Conservation (phyloP, 2,888 invertebrate species). For the Eilema griseolum region DNA sequence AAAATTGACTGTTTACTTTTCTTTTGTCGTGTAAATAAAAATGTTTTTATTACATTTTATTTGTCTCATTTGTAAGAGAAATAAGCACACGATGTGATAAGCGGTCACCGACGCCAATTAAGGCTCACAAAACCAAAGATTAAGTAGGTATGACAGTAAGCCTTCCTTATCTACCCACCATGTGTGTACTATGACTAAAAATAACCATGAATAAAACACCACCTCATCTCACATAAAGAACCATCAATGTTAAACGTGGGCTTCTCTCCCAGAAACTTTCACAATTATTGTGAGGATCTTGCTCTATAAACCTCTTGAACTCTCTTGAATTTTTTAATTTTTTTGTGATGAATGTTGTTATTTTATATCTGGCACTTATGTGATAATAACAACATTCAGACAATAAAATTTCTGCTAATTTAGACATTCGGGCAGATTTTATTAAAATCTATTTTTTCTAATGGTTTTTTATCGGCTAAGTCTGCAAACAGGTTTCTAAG, state of each 20-base stretch:
- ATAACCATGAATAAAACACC: background rate
- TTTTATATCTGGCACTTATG: background rate
- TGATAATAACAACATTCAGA: background rate
- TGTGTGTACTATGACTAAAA: background rate
- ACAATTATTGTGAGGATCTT: background rate
- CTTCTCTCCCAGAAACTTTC: background rate
- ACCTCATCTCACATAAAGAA: too few relatives aligned
- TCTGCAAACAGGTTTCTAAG: background rate
- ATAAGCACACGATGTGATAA: background rate
- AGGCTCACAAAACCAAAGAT: background rate
- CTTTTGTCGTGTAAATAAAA: background rate
- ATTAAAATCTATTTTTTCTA: background rate
- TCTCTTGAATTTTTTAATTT: background rate
- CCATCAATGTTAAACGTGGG: background rate
- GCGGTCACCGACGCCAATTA: slow-evolving; percentile 4
- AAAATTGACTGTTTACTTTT: too few relatives aligned
- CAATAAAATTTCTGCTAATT: too few relatives aligned
- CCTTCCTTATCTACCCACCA: background rate
- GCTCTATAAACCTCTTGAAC: background rate
- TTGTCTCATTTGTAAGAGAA: background rate
- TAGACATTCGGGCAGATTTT: background rate
- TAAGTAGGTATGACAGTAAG: background rate
- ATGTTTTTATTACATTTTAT: background rate
- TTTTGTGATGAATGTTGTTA: background rate
- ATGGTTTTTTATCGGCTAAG: background rate